Percentiles rank a stretch among this genome's conserved stretches.
phyloP scores from a whole-genome alignment of 2,113 vertebrate genomes.

The Takifugu flavidus region DNA sequence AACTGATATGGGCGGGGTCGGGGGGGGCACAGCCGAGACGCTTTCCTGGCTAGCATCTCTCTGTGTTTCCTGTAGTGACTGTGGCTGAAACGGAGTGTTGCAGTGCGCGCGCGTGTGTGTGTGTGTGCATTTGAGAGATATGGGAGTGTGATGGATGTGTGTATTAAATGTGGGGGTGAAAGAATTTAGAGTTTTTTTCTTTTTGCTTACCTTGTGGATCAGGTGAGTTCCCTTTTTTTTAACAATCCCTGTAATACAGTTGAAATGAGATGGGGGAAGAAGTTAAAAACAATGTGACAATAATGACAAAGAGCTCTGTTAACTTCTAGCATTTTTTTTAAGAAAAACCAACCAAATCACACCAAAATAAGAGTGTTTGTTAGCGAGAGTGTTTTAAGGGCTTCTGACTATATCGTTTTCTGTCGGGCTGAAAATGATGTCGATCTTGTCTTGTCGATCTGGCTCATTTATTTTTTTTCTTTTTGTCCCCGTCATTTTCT shows the following conservation, averaged over 20 bases:
- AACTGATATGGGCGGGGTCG: slow-evolving; percentile 52
- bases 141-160: slow-evolving; percentile 49
- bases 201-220: slow-evolving; percentile 38
- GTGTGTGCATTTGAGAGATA: slow-evolving; percentile 36
- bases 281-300: slow-evolving; percentile 38
- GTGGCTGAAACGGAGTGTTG: slow-evolving; percentile 18
- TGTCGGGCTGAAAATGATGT: slow-evolving; percentile 59
- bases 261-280: slow-evolving; percentile 32
- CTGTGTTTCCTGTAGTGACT: slow-evolving; percentile 66
- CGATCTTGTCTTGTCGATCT: slow-evolving; percentile 40
- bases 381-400: slow-evolving; percentile 57
- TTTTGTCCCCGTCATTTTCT: slow-evolving; percentile 12
- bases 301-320: slow-evolving; percentile 34
- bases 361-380: slow-evolving; percentile 24
- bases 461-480: slow-evolving; percentile 28
- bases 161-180: slow-evolving; percentile 53
- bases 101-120: slow-evolving; percentile 30
- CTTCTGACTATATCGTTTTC: slow-evolving; percentile 48
- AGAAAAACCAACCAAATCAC: background rate
- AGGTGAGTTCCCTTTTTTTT: slow-evolving; percentile 27
- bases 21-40: slow-evolving; percentile 52
- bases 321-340: slow-evolving; percentile 15
- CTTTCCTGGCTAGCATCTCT: slow-evolving; percentile 67
- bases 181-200: slow-evolving; percentile 55
- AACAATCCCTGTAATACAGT: slow-evolving; percentile 50